These are phyloP conservation scores for Cephus cinctus DNA, from an alignment of 1,140 invertebrate species.

Conservation along the genomic window DNA sequence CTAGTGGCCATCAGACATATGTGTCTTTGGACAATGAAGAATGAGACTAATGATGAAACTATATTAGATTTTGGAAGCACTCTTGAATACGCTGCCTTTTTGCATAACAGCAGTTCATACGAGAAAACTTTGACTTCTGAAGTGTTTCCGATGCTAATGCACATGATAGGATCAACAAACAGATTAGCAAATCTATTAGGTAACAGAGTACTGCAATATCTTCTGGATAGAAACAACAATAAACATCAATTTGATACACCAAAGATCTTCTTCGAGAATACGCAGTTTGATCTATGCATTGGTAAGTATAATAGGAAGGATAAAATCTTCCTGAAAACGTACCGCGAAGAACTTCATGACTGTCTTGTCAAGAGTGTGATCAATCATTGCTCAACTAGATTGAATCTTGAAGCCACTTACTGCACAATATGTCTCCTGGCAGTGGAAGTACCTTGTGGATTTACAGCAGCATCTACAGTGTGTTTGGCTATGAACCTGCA, in stretches of 20 bases:
- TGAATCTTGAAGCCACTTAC: constrained; percentile 57
- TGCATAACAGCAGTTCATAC: constrained; percentile 46
- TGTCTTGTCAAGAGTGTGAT: constrained; percentile 52
- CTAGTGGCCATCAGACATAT: constrained; percentile 44
- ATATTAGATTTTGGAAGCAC: constrained; percentile 45
- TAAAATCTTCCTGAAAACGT: constrained; percentile 52
- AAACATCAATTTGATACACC: constrained; percentile 52
- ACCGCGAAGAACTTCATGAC: constrained; percentile 55
- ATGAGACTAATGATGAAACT: constrained; percentile 38
- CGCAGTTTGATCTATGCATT: constrained; percentile 45
- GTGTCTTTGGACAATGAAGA: constrained; percentile 42
- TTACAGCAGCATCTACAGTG: constrained; percentile 57
- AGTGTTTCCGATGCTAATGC: constrained; percentile 50
- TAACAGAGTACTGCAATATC: constrained; percentile 55
- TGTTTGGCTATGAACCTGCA: constrained; percentile 61
- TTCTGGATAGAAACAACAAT: constrained; percentile 59
- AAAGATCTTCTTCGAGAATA: constrained; percentile 56
- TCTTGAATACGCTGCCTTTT: constrained; percentile 54
- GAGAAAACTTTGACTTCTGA: constrained; percentile 48
- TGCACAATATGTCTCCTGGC: constrained; percentile 57
- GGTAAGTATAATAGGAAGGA: constrained; percentile 46
- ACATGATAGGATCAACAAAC: constrained; percentile 53
- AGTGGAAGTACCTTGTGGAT: constrained; percentile 60
- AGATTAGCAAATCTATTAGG: constrained; percentile 54
- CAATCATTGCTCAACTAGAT: constrained; percentile 46